Conservation (phyloP, 2,797 vertebrate species). For the Columba guinea region DNA sequence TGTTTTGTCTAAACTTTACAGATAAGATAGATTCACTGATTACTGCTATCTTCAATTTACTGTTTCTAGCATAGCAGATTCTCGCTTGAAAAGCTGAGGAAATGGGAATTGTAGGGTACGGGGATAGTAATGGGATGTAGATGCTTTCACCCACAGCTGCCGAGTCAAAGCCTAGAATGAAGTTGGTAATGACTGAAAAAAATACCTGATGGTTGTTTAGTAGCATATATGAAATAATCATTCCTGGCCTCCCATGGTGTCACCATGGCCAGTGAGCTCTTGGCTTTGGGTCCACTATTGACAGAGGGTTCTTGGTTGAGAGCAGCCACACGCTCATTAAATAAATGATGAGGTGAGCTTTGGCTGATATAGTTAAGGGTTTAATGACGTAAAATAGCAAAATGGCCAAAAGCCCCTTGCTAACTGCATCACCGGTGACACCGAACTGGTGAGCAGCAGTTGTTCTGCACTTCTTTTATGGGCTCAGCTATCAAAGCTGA, state of each 20-base stretch:
- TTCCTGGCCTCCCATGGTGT: background rate
- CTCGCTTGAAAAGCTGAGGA: slow-evolving; percentile 28
- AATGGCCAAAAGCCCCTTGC: background rate
- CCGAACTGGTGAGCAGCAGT: background rate
- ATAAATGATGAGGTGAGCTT: slow-evolving; percentile 18
- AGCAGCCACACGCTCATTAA: background rate
- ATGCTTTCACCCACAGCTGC: background rate
- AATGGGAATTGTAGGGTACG: background rate
- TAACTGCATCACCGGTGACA: background rate
- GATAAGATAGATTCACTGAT: slow-evolving; percentile 5
- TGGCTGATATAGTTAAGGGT: background rate
- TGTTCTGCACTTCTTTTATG: background rate
- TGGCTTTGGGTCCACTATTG: background rate
- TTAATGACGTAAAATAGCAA: slow-evolving; percentile 23
- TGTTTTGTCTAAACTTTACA: slow-evolving; percentile 11
- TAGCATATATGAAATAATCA: background rate
- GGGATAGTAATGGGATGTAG: background rate
- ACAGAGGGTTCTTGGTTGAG: background rate
- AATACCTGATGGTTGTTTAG: background rate
- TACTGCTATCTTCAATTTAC: slow-evolving; percentile 45
- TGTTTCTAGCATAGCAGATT: background rate
- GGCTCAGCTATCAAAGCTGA: background rate
- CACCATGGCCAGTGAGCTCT: background rate
- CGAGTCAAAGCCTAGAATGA: background rate
- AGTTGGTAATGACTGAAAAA: background rate